phyloP scores from a whole-genome alignment of 1,140 invertebrate genomes.

The Trypoxylus dichotomus region DNA sequence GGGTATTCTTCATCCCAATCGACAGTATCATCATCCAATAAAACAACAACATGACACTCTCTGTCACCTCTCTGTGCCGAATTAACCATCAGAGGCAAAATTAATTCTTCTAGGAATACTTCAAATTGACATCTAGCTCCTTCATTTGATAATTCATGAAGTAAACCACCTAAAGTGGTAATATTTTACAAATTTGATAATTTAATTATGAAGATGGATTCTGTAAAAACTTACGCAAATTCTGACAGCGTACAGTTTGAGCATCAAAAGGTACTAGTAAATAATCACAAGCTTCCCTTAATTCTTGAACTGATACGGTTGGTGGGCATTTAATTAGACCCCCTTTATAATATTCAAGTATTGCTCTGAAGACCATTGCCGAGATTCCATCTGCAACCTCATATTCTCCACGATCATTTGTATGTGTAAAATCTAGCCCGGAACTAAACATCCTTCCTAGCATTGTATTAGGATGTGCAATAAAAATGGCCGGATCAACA shows the following conservation, averaged over 20 bases:
- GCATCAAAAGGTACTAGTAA: slow-evolving; percentile 97
- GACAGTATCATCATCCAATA: slow-evolving; percentile 93
- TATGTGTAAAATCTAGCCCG: slow-evolving; percentile 87
- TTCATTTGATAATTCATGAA: slow-evolving; percentile 98
- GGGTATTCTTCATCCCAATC: slow-evolving; percentile 99
- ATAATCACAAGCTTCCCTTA: slow-evolving; percentile 98
- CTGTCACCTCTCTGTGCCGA: slow-evolving; percentile 88
- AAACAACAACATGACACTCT: slow-evolving; percentile 92
- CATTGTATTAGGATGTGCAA: slow-evolving; percentile 91
- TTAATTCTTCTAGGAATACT: slow-evolving; percentile 91
- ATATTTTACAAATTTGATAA: slow-evolving; percentile 16
- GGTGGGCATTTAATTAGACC: slow-evolving; percentile 86
- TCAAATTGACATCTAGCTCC: slow-evolving; percentile 97
- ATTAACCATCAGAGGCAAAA: slow-evolving; percentile 94
- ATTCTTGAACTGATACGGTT: slow-evolving; percentile 86
- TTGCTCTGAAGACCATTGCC: slow-evolving; percentile 91
- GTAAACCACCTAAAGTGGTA: slow-evolving; percentile 73
- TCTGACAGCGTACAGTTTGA: slow-evolving; percentile 92
- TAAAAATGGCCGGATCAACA: slow-evolving; percentile 88
- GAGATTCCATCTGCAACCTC: slow-evolving; percentile 98
- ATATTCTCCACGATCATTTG: slow-evolving; percentile 95
- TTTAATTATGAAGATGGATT: neutral
- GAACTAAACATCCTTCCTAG: slow-evolving; percentile 94
- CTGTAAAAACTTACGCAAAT: slow-evolving; percentile 72
- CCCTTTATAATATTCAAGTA: slow-evolving; percentile 94